Conservation (phyloP, 2,888 invertebrate species). For the Globia sparganii region DNA sequence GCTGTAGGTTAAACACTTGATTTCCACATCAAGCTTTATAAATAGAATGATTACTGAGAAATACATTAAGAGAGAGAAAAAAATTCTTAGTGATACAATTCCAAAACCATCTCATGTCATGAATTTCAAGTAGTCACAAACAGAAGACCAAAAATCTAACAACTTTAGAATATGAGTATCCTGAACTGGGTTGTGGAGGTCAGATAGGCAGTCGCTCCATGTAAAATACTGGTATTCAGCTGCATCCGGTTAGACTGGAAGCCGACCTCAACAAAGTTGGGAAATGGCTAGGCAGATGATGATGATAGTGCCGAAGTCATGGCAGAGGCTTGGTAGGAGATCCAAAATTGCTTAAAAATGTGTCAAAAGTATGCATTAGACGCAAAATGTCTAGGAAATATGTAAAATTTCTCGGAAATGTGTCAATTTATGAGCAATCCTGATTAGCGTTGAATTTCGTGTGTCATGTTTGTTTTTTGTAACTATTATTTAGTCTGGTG, state of each 20-base stretch:
- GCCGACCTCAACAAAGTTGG: too few relatives aligned
- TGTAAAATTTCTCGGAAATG: conserved; percentile 38
- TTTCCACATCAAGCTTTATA: not conserved
- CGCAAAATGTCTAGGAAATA: conserved; percentile 29
- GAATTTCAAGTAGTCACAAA: not conserved
- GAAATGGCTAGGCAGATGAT: too few relatives aligned
- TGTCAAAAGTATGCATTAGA: conserved; percentile 8
- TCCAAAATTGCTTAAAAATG: conserved; percentile 23
- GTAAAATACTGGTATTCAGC: too few relatives aligned
- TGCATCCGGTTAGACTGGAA: too few relatives aligned
- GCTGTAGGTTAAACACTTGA: not conserved
- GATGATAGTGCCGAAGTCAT: not conserved
- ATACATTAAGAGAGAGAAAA: not conserved
- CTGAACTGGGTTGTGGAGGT: too few relatives aligned
- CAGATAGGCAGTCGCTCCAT: too few relatives aligned
- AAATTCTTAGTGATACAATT: too few relatives aligned
- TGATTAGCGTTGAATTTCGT: conserved; percentile 30
- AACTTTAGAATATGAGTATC: not conserved
- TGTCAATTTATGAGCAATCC: conserved; percentile 43
- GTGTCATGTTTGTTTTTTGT: conserved; percentile 38
- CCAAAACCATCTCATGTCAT: too few relatives aligned
- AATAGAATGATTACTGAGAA: not conserved
- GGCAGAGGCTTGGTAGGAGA: not conserved
- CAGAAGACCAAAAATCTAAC: not conserved
- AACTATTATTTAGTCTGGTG: conserved; percentile 16